phyloP scores from a whole-genome alignment of 1,140 invertebrate species.

The Samia ricini region DNA sequence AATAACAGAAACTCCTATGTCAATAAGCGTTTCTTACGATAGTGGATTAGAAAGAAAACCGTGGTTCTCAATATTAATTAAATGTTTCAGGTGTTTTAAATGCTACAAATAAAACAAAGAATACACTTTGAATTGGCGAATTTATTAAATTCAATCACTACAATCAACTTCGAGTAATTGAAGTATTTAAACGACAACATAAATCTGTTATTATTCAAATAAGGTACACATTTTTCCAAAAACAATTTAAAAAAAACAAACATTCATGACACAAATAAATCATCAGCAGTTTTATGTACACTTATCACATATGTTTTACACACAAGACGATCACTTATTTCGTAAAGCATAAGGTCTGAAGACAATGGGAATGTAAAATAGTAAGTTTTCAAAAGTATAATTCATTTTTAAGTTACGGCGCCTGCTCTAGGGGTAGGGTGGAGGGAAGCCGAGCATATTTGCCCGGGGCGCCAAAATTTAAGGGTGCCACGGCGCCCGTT shows the following conservation, averaged over 20 bases:
- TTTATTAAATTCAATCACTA: conserved; percentile 77
- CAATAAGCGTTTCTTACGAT: conserved; percentile 40
- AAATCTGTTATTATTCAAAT: conserved; percentile 51
- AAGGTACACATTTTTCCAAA: conserved; percentile 54
- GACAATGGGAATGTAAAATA: conserved; percentile 9
- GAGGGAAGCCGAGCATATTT: too few relatives aligned
- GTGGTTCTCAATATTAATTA: conserved; percentile 45
- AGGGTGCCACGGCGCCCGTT: too few relatives aligned
- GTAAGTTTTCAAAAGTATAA: background rate
- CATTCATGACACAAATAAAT: conserved; percentile 49
- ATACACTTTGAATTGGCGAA: conserved; percentile 57
- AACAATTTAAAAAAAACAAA: too few relatives aligned
- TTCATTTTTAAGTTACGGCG: too few relatives aligned
- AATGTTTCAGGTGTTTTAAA: conserved; percentile 51
- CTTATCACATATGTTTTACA: conserved; percentile 53
- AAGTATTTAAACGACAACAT: conserved; percentile 67
- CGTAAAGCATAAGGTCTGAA: background rate
- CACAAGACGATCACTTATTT: conserved; percentile 20
- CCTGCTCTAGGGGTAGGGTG: too few relatives aligned
- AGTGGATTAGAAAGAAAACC: conserved; percentile 29
- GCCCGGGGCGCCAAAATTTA: too few relatives aligned
- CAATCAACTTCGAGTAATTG: conserved; percentile 70
- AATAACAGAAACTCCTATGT: conserved; percentile 32
- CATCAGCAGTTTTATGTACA: conserved; percentile 50
- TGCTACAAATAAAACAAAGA: conserved; percentile 34